A percentile compares a stretch with the other conserved stretches of the same genome.
Evolutionary conservation across 2,113 vertebrate species (phyloP).

Genomic region (Aleadryas rufinucha): DNA sequence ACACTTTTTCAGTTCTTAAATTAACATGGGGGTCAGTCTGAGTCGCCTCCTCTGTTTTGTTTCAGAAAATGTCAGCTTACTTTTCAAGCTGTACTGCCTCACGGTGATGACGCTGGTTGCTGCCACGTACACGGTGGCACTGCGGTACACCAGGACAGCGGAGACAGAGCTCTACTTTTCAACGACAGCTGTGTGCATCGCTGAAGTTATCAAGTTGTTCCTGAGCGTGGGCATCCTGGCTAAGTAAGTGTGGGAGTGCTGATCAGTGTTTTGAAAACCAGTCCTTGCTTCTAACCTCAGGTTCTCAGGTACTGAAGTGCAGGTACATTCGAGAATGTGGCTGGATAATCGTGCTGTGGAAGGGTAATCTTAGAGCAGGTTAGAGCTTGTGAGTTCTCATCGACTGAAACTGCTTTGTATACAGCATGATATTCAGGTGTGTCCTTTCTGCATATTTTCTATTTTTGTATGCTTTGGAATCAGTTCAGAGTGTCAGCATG

Average conservation of each 20-base stretch:
- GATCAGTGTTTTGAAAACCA: neutral
- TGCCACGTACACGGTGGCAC: conserved; percentile 84
- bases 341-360: neutral
- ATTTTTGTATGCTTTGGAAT: neutral
- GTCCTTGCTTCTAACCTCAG: neutral
- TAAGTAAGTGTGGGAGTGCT: conserved; percentile 78
- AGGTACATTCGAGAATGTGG: neutral
- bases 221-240: conserved; percentile 88
- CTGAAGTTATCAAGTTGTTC: conserved; percentile 90
- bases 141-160: conserved; percentile 87
- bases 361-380: neutral
- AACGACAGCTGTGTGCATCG: conserved; percentile 89
- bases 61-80: conserved; percentile 86
- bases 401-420: neutral
- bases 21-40: neutral
- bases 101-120: conserved; percentile 95
- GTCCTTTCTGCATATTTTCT: neutral
- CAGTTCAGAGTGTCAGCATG: neutral
- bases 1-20: neutral
- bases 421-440: neutral
- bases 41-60: neutral
- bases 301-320: neutral
- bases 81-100: conserved; percentile 94
- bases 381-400: neutral
- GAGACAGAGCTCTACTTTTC: conserved; percentile 86